Percentiles rank a stretch among this genome's conserved stretches.
Conservation (phyloP, 53 echinoderm and acorn worm genomes). For the Henricia sp. region DNA sequence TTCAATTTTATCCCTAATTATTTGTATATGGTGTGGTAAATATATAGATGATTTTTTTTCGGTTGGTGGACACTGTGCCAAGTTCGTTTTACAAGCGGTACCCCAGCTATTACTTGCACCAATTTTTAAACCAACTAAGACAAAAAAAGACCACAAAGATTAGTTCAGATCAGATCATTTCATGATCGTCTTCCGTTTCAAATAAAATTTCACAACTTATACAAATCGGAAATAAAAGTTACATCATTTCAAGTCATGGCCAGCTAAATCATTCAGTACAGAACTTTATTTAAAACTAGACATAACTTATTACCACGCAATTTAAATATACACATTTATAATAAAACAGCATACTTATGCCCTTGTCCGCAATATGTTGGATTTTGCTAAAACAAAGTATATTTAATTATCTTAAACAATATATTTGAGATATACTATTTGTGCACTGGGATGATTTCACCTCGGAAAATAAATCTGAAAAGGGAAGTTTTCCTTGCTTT, state of each 20-base stretch:
- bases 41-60: background rate
- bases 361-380: too few species aligned
- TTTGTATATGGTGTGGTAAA: background rate
- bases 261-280: background rate
- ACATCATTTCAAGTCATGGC: background rate
- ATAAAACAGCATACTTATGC: background rate
- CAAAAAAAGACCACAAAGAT: background rate
- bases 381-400: too few species aligned
- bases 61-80: background rate
- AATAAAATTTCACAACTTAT: background rate
- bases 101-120: conserved; percentile 20
- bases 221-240: background rate
- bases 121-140: conserved; percentile 10
- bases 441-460: too few species aligned
- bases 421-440: too few species aligned
- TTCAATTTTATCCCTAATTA: background rate
- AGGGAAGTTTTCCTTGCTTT: too few species aligned
- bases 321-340: background rate
- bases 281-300: conserved; percentile 1
- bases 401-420: too few species aligned
- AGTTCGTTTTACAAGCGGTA: background rate
- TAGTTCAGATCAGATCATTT: conserved; percentile 24
- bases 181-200: conserved; percentile 9
- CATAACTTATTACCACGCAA: conserved; percentile 2
- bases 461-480: too few species aligned